These are phyloP conservation scores for Luscinia megarhynchos DNA, from an alignment of 2,797 vertebrate genomes.

Conservation along the genomic window DNA sequence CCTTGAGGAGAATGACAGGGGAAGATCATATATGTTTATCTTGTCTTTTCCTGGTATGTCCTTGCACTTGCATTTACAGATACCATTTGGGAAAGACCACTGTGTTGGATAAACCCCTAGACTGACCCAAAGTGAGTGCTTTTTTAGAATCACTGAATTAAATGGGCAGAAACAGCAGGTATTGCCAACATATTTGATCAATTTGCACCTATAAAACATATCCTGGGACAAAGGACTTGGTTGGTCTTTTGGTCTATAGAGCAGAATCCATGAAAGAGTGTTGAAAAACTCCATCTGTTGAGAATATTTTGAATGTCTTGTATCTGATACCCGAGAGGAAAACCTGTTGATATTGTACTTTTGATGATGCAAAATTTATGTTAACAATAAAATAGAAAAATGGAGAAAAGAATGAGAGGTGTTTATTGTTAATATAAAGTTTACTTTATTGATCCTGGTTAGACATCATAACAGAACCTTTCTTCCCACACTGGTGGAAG, in stretches of 20 bases:
- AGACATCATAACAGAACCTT: neutral
- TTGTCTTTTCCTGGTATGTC: neutral
- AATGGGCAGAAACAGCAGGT: neutral
- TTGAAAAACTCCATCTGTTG: neutral
- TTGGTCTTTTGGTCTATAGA: neutral
- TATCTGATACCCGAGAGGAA: neutral
- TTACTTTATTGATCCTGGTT: neutral
- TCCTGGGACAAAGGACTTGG: neutral
- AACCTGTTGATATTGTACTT: neutral
- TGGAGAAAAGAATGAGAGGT: constrained; percentile 5
- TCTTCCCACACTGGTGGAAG: neutral
- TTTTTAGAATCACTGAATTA: neutral
- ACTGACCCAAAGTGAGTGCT: neutral
- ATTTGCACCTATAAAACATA: neutral
- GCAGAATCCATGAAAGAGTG: neutral
- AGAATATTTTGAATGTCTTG: neutral
- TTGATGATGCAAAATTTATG: neutral
- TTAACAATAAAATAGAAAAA: neutral
- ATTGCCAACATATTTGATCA: neutral
- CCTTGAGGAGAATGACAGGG: neutral
- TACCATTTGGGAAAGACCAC: neutral
- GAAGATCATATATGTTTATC: neutral
- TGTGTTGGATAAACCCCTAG: neutral
- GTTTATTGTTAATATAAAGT: neutral
- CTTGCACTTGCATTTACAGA: neutral